Base-by-base conservation (phyloP, 2,797 vertebrate genomes). In the Cyprinodon diabolis region DNA sequence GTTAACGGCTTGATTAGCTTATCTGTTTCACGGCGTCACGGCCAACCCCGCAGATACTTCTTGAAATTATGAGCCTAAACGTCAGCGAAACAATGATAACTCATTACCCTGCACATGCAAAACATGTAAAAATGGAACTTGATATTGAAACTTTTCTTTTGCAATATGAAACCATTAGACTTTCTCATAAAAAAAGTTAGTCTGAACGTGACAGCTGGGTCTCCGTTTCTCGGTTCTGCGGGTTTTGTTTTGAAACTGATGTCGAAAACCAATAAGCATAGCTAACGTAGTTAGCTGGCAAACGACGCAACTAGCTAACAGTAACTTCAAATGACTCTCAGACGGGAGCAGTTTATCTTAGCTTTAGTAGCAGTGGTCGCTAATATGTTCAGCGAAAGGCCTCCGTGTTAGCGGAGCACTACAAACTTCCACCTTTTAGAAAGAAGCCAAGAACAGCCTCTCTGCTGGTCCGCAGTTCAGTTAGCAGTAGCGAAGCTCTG, bases 201-300 rank as follows among this genome's bases (percentile, higher is more conserved):
- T 47, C 65, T 47, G 58, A 11, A 21, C 49, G 13, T 83, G 77
- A 87, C 90, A 89, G 79, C 72, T 52, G 72, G 69, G n/a, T 74
- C 76, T 62, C 35, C 75, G 84, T 85, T 80, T 82, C 81, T 86
- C 58, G 21, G 54, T 68, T 83, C 78, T 90, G 87, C 84, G 74
- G 84, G 90, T 79, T 93, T 91, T 93, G 91, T 93, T 93, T 93
- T 93, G 89, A 93, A 90, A 89, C 82, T 90, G 83, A 77, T 81
- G 86, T 80, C 82, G 89, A 89, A 79, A 69, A 76, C 82, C 45
- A 86, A 86, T 49, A 71, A 84, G 79, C 85, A 77, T 75, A 91
- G 93, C 91, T 91, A 71, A 83, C 67, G 79, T 65, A 90, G 90
- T 89, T 93, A 93, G 91, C 91, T 89, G 89, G 91, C 89, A 92